A percentile compares a stretch with the other conserved stretches of the same genome.
phyloP scores from a whole-genome alignment of 2,797 vertebrate genomes.

The Salarias fasciatus region DNA sequence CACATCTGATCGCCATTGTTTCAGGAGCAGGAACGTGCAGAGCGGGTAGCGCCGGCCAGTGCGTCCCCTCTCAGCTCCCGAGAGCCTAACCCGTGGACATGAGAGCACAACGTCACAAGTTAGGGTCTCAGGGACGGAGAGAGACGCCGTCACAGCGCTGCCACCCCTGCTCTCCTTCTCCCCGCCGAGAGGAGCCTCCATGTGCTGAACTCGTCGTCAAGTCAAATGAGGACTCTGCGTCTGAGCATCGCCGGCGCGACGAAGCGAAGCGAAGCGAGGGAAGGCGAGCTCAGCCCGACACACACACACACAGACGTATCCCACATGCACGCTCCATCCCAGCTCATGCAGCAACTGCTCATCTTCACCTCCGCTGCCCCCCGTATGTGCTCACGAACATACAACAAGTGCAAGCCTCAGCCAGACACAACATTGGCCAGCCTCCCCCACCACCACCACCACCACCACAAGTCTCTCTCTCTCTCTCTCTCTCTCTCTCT shows the following conservation, averaged over 20 bases:
- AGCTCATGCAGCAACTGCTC: constrained; percentile 5
- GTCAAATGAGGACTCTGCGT: constrained; percentile 49
- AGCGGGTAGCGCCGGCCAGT: constrained; percentile 73
- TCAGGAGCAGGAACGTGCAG: constrained; percentile 32
- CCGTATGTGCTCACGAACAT: constrained; percentile 51
- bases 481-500: constrained; percentile 18
- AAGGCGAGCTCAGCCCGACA: constrained; percentile 10
- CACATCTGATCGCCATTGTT: constrained; percentile 61
- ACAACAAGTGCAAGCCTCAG: constrained; percentile 79
- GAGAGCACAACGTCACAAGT: constrained; percentile 99
- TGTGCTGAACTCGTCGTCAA: constrained; percentile 8
- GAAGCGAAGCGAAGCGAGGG: no score
- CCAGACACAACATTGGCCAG: constrained; percentile 83
- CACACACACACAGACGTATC: neutral
- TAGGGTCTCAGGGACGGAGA: constrained; percentile 99
- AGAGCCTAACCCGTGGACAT: constrained; percentile 99
- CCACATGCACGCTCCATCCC: neutral
- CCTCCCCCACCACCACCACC: constrained; percentile 43
- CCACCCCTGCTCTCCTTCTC: no score
- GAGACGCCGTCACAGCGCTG: constrained; percentile 86
- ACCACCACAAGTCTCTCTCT: no score
- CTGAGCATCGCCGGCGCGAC: constrained; percentile 24
- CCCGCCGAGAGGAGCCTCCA: neutral
- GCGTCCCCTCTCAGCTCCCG: constrained; percentile 97
- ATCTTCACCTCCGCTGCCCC: constrained; percentile 20